Conservation (phyloP, 2,113 vertebrate genomes). For the Carassius carassius region DNA sequence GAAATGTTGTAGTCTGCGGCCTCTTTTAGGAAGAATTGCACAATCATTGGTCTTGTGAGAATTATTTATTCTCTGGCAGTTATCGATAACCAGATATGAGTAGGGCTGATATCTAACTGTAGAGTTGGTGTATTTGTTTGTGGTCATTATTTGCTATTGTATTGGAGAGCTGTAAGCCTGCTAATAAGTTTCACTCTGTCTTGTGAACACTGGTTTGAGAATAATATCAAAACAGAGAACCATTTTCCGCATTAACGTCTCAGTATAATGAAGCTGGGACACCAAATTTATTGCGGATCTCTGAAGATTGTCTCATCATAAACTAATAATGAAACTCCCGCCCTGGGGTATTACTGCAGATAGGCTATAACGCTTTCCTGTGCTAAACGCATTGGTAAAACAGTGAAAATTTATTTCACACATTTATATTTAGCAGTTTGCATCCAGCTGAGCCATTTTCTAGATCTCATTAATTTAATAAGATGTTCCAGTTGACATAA, state of each 20-base stretch:
- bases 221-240: conserved; percentile 1
- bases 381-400: conserved; percentile 25
- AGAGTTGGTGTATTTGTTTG: neutral
- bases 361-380: conserved; percentile 32
- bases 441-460: conserved; percentile 22
- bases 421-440: conserved; percentile 31
- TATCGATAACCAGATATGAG: neutral
- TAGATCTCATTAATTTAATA: conserved; percentile 25
- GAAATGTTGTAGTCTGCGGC: neutral
- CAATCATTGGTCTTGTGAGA: neutral
- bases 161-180: neutral
- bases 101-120: neutral
- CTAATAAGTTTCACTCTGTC: neutral
- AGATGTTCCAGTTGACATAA: conserved; percentile 14
- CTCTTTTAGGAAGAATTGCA: neutral
- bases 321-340: conserved; percentile 36
- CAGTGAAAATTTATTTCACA: conserved; percentile 8
- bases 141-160: neutral
- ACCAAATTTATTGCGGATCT: conserved; percentile 3
- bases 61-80: conserved; percentile 20
- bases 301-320: conserved; percentile 42
- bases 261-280: conserved; percentile 17
- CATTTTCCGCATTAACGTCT: conserved; percentile 14
- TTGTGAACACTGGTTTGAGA: neutral
- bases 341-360: conserved; percentile 46